Evolutionary conservation across 1,140 invertebrate species (phyloP).

Genomic region (Lordiphosa mommai): DNA sequence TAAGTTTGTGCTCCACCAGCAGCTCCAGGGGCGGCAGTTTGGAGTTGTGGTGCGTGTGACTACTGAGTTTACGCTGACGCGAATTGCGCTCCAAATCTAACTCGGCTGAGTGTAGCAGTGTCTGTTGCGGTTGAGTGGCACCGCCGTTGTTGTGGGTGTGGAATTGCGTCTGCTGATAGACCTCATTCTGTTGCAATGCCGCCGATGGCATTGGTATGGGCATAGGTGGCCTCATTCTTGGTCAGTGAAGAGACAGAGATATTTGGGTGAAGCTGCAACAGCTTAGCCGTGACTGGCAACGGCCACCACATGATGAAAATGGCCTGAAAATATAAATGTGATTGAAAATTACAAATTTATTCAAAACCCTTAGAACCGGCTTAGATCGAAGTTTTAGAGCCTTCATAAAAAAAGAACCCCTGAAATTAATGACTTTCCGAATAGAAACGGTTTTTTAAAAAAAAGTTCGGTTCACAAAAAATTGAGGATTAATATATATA

Average conservation of each 20-base stretch:
- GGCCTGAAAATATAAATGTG: slow-evolving; percentile 14
- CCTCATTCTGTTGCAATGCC: slow-evolving; percentile 62
- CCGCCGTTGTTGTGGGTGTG: slow-evolving; percentile 25
- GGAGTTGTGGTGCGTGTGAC: slow-evolving; percentile 32
- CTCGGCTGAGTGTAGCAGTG: slow-evolving; percentile 1
- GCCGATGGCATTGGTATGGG: slow-evolving; percentile 36
- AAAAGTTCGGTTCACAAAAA: too few species aligned
- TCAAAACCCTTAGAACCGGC: too few species aligned
- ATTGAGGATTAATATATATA: too few species aligned
- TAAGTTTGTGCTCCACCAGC: slow-evolving; percentile 66
- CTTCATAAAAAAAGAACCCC: too few species aligned
- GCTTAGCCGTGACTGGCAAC: slow-evolving; percentile 54
- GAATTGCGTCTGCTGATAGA: slow-evolving; percentile 33
- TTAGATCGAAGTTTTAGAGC: too few species aligned
- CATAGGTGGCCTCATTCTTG: slow-evolving; percentile 65
- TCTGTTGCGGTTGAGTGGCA: slow-evolving; percentile 8
- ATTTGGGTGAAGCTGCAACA: slow-evolving; percentile 5
- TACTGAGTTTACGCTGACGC: background rate
- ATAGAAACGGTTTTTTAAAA: too few species aligned
- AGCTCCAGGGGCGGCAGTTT: slow-evolving; percentile 63
- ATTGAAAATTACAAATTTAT: background rate
- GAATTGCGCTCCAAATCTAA: slow-evolving; percentile 1
- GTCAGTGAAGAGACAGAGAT: background rate
- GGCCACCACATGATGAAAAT: slow-evolving; percentile 35
- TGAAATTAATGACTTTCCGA: too few species aligned